phyloP scores from a whole-genome alignment of 1,140 invertebrate genomes.

The Harpegnathos saltator region DNA sequence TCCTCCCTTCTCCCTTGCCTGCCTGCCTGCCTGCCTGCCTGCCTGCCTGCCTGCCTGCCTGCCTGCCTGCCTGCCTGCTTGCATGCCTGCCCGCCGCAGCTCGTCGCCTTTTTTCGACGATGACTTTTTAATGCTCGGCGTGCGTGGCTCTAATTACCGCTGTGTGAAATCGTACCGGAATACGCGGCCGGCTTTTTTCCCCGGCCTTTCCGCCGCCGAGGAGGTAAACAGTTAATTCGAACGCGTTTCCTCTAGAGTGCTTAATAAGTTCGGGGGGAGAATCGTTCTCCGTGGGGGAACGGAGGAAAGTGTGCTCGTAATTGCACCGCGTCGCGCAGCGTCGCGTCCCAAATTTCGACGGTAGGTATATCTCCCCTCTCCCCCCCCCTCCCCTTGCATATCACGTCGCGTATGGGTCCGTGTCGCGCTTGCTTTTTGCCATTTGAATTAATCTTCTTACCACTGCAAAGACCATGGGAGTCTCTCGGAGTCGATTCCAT shows the following conservation, averaged over 20 bases:
- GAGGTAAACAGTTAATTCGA: conserved; percentile 8
- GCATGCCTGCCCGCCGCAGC: too few species aligned
- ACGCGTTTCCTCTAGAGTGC: neutral
- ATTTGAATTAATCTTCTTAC: neutral
- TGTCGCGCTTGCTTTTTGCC: neutral
- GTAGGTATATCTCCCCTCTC: too few species aligned
- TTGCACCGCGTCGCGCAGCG: too few species aligned
- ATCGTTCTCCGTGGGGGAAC: neutral
- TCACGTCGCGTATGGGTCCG: too few species aligned
- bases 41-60: too few species aligned
- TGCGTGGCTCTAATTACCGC: conserved; percentile 43
- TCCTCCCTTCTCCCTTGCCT: neutral
- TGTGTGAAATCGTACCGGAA: conserved; percentile 34
- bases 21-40: neutral
- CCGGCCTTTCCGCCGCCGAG: neutral
- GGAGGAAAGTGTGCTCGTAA: neutral
- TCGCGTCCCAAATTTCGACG: neutral
- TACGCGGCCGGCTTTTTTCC: neutral
- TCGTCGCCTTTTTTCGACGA: neutral
- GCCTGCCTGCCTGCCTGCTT: too few species aligned
- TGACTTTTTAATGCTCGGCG: conserved; percentile 39
- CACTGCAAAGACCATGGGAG: too few species aligned
- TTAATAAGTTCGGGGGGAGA: neutral
- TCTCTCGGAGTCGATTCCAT: too few species aligned
- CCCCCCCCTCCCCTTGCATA: too few species aligned